Conservation (phyloP, 2,888 invertebrate genomes). For the Dioctria linearis region DNA sequence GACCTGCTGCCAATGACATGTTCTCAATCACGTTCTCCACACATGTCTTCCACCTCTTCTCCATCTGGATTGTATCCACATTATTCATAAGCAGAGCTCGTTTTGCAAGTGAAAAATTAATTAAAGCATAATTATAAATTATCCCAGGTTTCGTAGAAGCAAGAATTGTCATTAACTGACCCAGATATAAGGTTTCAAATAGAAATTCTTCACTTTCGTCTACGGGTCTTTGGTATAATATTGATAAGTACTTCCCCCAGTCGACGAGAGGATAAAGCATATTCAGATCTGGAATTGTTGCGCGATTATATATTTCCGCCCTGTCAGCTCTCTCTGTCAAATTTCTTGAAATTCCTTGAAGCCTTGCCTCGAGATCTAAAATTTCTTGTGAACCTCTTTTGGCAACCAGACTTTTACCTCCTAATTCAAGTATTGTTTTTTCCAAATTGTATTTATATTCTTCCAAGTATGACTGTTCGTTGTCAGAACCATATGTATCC, state of each 20-base stretch:
- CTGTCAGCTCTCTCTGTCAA: not conserved
- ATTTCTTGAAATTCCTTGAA: not conserved
- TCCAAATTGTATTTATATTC: not conserved
- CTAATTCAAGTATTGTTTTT: not conserved
- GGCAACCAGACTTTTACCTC: not conserved
- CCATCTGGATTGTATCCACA: not conserved
- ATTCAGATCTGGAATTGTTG: not conserved
- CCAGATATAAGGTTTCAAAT: slow-evolving; percentile 37
- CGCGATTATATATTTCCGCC: too few species aligned
- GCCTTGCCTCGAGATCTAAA: not conserved
- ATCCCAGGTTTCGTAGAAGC: slow-evolving; percentile 22
- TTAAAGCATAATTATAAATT: slow-evolving; percentile 51
- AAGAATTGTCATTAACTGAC: slow-evolving; percentile 36
- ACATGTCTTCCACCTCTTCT: slow-evolving; percentile 79
- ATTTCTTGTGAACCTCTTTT: not conserved
- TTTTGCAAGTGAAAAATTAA: slow-evolving; percentile 23
- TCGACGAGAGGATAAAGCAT: slow-evolving; percentile 35
- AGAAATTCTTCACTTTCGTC: not conserved
- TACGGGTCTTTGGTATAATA: slow-evolving; percentile 32
- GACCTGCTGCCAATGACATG: slow-evolving; percentile 76
- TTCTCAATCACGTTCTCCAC: slow-evolving; percentile 88
- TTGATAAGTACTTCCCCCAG: slow-evolving; percentile 52
- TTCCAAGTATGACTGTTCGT: not conserved
- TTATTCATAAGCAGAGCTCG: not conserved
- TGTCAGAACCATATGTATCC: not conserved